phyloP scores from a whole-genome alignment of 2,113 vertebrate genomes.

The Callipepla californica region DNA sequence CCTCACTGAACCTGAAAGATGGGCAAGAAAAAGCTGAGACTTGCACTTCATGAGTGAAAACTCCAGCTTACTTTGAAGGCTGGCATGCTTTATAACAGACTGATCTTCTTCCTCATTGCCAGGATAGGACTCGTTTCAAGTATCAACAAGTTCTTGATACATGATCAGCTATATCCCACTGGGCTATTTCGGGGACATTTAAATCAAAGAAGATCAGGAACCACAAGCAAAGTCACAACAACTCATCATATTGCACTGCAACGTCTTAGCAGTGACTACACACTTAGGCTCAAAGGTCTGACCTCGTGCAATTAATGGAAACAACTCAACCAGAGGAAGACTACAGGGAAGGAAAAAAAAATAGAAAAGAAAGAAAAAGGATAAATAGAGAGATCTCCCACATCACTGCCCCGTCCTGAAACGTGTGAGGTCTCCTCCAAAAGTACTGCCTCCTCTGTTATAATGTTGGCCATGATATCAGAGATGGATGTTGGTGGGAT shows the following conservation, averaged over 20 bases:
- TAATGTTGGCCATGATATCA: too few relatives aligned
- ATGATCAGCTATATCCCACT: background rate
- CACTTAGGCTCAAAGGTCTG: background rate
- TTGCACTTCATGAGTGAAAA: background rate
- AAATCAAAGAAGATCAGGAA: background rate
- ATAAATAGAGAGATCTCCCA: conserved; percentile 15
- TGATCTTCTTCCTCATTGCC: background rate
- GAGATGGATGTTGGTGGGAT: background rate
- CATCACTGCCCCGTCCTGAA: conserved; percentile 6
- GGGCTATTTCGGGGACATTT: conserved; percentile 26
- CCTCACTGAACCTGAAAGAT: background rate
- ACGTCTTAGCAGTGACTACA: background rate
- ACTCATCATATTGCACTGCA: background rate
- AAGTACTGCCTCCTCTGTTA: background rate
- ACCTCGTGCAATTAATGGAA: conserved; percentile 37
- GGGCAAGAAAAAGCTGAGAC: rapidly evolving
- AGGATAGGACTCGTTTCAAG: background rate
- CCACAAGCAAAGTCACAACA: conserved; percentile 29
- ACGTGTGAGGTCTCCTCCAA: background rate
- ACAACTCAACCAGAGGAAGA: conserved; percentile 7
- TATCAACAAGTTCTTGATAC: conserved; percentile 43
- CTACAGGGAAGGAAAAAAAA: background rate
- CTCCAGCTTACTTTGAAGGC: background rate
- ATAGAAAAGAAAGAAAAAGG: background rate
- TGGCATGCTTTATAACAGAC: background rate